These are phyloP conservation scores for Hymenochirus boettgeri DNA, from an alignment of 2,113 vertebrate genomes.

Conservation along the genomic window DNA sequence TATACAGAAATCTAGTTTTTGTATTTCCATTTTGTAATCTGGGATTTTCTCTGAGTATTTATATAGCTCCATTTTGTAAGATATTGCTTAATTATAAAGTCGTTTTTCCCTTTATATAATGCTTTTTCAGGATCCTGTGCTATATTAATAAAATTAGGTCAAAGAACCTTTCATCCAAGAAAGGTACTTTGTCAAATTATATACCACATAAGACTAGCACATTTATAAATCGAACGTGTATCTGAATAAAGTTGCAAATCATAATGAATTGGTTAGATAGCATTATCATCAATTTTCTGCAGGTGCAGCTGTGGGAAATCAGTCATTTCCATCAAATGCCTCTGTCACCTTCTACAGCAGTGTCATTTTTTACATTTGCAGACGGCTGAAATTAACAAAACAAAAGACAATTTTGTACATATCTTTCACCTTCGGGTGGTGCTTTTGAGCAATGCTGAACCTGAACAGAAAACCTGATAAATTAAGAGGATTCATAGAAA, in stretches of 20 bases:
- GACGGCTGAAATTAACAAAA: slow-evolving; percentile 68
- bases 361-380: slow-evolving; percentile 77
- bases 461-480: not conserved
- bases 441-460: slow-evolving; percentile 71
- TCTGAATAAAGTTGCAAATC: slow-evolving; percentile 76
- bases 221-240: slow-evolving; percentile 77
- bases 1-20: not conserved
- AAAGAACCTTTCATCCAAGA: slow-evolving; percentile 64
- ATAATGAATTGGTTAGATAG: slow-evolving; percentile 88
- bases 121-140: slow-evolving; percentile 43
- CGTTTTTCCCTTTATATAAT: slow-evolving; percentile 28
- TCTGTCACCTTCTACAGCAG: slow-evolving; percentile 64
- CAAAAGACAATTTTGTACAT: slow-evolving; percentile 47
- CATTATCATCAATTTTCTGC: slow-evolving; percentile 89
- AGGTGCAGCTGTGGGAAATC: slow-evolving; percentile 82
- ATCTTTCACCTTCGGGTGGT: slow-evolving; percentile 69
- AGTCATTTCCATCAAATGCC: slow-evolving; percentile 86
- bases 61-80: slow-evolving; percentile 8
- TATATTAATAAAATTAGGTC: slow-evolving; percentile 65
- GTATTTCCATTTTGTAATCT: not conserved
- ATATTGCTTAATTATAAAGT: slow-evolving; percentile 33
- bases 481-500: slow-evolving; percentile 34
- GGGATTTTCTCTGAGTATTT: slow-evolving; percentile 3
- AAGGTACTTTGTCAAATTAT: slow-evolving; percentile 69
- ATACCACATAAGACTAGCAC: slow-evolving; percentile 77